Conservation (phyloP, 2,797 vertebrate species). For the Ctenopoma multispine region DNA sequence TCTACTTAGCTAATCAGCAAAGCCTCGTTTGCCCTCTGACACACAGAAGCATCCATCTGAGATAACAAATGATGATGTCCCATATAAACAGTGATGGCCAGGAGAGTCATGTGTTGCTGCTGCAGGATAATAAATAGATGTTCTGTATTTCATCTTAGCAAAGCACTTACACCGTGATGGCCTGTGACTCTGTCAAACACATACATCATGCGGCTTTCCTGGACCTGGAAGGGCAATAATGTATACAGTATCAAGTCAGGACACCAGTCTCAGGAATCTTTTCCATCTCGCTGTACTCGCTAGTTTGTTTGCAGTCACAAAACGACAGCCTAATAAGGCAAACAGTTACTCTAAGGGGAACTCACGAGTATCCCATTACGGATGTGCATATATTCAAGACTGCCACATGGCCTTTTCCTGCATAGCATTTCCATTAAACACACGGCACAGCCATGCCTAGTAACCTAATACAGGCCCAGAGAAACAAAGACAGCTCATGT, state of each 20-base stretch:
- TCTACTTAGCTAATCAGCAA: conserved; percentile 63
- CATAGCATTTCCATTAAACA: conserved; percentile 81
- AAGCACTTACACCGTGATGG: conserved; percentile 56
- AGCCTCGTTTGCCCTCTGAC: conserved; percentile 40
- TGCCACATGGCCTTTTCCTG: conserved; percentile 78
- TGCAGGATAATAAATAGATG: conserved; percentile 71
- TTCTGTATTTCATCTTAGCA: conserved; percentile 62
- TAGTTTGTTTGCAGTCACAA: conserved; percentile 77
- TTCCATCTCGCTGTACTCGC: conserved; percentile 47
- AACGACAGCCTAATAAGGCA: conserved; percentile 80
- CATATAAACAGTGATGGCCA: conserved; percentile 54
- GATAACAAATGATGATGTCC: conserved; percentile 60
- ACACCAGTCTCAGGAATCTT: conserved; percentile 55
- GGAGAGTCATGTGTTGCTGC: conserved; percentile 53
- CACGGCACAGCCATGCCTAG: conserved; percentile 72
- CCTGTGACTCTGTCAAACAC: conserved; percentile 37
- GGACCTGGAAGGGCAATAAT: conserved; percentile 52
- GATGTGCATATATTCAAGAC: conserved; percentile 78
- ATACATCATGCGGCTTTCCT: conserved; percentile 56
- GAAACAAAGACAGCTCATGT: conserved; percentile 84
- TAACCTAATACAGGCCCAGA: conserved; percentile 71
- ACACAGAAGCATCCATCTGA: conserved; percentile 54
- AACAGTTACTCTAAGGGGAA: conserved; percentile 73
- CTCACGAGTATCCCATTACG: conserved; percentile 83
- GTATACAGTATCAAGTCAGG: conserved; percentile 51